Percentiles rank a stretch among this genome's conserved stretches.
Evolutionary conservation across 2,888 invertebrate species (phyloP).

Genomic region (Papilio gigon): DNA sequence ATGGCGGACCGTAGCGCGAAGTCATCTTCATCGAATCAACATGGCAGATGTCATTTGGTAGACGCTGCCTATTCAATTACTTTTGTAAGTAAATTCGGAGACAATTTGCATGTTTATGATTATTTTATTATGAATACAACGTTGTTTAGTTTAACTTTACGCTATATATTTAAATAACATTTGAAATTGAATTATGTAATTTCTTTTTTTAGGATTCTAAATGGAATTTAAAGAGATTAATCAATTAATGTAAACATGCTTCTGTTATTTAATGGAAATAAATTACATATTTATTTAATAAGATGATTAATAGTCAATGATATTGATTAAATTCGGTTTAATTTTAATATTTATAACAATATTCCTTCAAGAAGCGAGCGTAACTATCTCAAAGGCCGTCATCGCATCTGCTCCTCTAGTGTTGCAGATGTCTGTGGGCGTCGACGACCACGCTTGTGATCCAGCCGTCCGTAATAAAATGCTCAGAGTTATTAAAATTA

Average conservation of each 20-base stretch:
- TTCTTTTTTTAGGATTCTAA: slow-evolving; percentile 43
- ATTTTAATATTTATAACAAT: too few relatives aligned
- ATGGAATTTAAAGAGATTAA: slow-evolving; percentile 8
- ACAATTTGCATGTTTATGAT: slow-evolving; percentile 75
- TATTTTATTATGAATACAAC: slow-evolving; percentile 33
- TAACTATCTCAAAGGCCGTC: too few relatives aligned
- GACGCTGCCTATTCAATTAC: slow-evolving; percentile 73
- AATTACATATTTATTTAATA: neutral
- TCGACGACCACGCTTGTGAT: too few relatives aligned
- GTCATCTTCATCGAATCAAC: slow-evolving; percentile 72
- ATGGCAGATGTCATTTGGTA: slow-evolving; percentile 66
- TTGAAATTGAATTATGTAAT: slow-evolving; percentile 47
- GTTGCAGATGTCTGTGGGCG: too few relatives aligned
- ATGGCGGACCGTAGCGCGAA: slow-evolving; percentile 48
- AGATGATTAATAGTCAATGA: neutral
- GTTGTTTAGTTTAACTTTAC: slow-evolving; percentile 64
- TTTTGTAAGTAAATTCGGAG: slow-evolving; percentile 71
- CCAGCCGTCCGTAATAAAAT: too few relatives aligned
- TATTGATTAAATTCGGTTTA: too few relatives aligned
- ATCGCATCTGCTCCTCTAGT: too few relatives aligned
- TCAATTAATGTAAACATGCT: neutral
- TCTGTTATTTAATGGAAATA: neutral
- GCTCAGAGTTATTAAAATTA: too few relatives aligned
- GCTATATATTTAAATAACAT: slow-evolving; percentile 48
- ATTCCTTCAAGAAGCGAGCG: too few relatives aligned